Base-by-base conservation (phyloP, 2,888 invertebrate species). In the Apotomis turbidana region DNA sequence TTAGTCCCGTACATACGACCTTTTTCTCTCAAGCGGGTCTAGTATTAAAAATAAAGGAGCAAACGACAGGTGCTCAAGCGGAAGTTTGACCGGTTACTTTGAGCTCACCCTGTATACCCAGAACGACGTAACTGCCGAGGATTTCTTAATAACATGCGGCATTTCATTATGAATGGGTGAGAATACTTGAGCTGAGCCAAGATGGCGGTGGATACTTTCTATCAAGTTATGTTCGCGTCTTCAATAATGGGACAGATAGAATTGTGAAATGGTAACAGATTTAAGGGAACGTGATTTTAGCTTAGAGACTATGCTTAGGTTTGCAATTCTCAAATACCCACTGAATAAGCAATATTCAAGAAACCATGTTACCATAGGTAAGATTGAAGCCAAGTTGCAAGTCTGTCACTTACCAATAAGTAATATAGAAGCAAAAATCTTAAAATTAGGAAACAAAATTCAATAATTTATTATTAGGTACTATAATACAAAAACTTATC, bases 61-160 rank as follows among this genome's bases (percentile, higher is more conserved):
- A 27, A 71, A 49, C 70, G 74, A 75, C 78, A 78, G 78, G 78
- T 78, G 78, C 76, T 68, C 41, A 61, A 70, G 71, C 78, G 78
- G 78, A 78, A 76, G 74, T 68, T 15, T 49, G 71, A 78, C 78
- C 77, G 76, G 77, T 76, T 76, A 49, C 67, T 51, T 68, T 62
- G 58, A 68, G 36, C 51, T 12, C 13, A 44, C 44, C 46, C n/a
- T 27, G 27, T 5, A 5, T 27, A 2, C 12, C n/a, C 9, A 27
- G 44, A 66, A 66, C 46, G 66, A 6, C 46, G 3, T 57, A 66
- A 46, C 44, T 46, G 4, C 46, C 66, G 5, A 0, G 2, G 0
- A 27, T 36, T 46, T n/a, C n/a, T 12, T 46, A 6, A 5, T 8
- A 4, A 15, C 5, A 36, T 46, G 36, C 15, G 55, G 27, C 4